Evolutionary conservation across 2,113 vertebrate genomes (phyloP), one percentile per base, ranked within the genome.

Genomic region (Pogona vitticeps): DNA sequence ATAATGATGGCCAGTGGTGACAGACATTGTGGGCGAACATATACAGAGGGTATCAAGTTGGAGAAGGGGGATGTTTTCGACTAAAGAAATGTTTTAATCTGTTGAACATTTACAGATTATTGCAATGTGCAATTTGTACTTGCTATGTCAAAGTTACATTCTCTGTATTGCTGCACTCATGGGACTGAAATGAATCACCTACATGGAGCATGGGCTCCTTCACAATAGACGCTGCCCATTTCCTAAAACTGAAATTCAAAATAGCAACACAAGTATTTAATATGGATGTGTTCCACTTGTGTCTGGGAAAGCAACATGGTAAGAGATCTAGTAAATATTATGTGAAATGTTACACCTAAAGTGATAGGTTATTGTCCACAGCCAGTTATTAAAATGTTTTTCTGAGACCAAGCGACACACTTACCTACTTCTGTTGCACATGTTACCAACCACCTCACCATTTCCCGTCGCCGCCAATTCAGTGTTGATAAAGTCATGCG

Each of bases 371-470:
- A 52, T 65, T 40, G 46, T 1, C 6, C 68, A 28, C 1, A 76
- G 9, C 80, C 15, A 87, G 84, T 3, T 38, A 89, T 87, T 77
- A 73, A 56, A 68, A 91, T 80, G 42, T 33, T 17, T 58, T 61
- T 0, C 77, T 72, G 52, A 80, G 14, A 36, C 33, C 68, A 80
- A 72, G 23, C 38, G 76, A 75, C 75, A 38, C 90, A 97, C 97
- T 65, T 95, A 97, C 97, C 97, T 86, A 98, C 95, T 97, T 98
- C 97, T 92, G 97, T 98, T 91, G 97, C 97, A 93, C 97, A 98
- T 0, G 97, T 97, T 89, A 97, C 97, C 92, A 98, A 92, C 97
- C 97, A 97, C 88, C 97, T 96, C 92, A 98, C 97, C 97, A 98
- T 98, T 91, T 98, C 97, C 85, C 97, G 95, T 3, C 97, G 95